Base-by-base conservation (phyloP, 2,113 vertebrate species). In the Actenoides lindsayi region DNA sequence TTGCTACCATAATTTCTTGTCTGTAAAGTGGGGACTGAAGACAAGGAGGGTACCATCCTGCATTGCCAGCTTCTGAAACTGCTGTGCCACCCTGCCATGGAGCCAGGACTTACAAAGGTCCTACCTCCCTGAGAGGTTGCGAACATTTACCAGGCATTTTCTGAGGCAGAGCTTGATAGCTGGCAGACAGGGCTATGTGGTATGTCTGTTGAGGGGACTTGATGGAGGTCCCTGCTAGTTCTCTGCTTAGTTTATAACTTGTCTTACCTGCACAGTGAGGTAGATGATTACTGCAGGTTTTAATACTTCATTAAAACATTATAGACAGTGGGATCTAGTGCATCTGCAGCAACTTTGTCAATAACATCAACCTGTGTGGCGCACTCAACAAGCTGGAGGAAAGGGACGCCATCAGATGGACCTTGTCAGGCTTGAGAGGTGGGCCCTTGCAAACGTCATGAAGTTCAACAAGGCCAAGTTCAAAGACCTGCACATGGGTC, bases 131-230 rank as follows among this genome's bases (percentile, higher is more conserved):
- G 48, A 80, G 11, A 12, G 33, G 14, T 7, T 54, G 12, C 46
- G 39, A 53, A 14, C 35, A 8, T 37, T 57, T 28, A 16, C 37
- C 24, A 18, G 41, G 21, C 5, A 31, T 12, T 50, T 78, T 54
- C 48, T 62, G n/a, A 59, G 11, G n/a, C 24, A 86, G 50, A 70
- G 31, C 16, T 81, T 44, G 28, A 11, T 28, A 44, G 8, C 16
- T 70, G 60, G 7, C 74, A 37, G 28, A 44, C 24, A 42, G 33
- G 18, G 10, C 41, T 65, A 5, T 11, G 19, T 17, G 6, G 0
- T 73, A 13, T 25, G 7, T n/a, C 56, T 65, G 35, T 8, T 0
- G 0, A 69, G 64, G 31, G 18, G n/a, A n/a, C 21, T 3, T 9
- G 13, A 18, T 50, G 70, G 46, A 82, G 41, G 30, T 77, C 16